A percentile compares a stretch with the other conserved stretches of the same genome.
Evolutionary conservation across 2,797 vertebrate species (phyloP).

Genomic region (Nannoperca australis): DNA sequence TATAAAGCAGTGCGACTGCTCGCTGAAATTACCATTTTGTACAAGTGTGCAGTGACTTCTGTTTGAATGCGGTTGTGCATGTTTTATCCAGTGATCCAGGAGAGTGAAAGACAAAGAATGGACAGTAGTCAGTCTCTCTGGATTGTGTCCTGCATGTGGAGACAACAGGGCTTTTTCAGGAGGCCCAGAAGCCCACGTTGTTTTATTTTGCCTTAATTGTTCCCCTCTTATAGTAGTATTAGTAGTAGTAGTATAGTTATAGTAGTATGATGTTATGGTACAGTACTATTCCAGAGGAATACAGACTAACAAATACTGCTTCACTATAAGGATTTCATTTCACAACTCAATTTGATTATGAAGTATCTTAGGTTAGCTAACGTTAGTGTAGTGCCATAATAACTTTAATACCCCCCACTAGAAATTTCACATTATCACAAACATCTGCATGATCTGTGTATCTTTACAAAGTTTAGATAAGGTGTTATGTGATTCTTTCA

Average conservation of each 20-base stretch:
- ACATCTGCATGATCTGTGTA: slow-evolving; percentile 36
- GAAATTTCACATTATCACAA: slow-evolving; percentile 15
- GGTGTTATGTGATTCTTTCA: slow-evolving; percentile 2
- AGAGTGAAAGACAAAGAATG: slow-evolving; percentile 45
- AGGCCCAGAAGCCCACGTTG: slow-evolving; percentile 22
- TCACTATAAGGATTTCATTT: neutral
- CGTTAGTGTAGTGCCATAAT: neutral
- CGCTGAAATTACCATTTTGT: slow-evolving; percentile 58
- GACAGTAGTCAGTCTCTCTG: slow-evolving; percentile 43
- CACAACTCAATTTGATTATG: neutral
- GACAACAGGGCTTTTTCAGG: slow-evolving; percentile 33
- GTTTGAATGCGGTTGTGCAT: slow-evolving; percentile 69
- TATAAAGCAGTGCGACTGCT: slow-evolving; percentile 52
- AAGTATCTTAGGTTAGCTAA: neutral
- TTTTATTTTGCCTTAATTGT: slow-evolving; percentile 16
- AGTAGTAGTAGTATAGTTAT: too few relatives aligned
- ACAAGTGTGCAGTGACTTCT: slow-evolving; percentile 60
- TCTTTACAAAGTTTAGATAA: slow-evolving; percentile 16
- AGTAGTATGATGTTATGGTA: slow-evolving; percentile 6
- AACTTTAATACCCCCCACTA: slow-evolving; percentile 31
- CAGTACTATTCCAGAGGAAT: neutral
- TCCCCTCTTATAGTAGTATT: neutral
- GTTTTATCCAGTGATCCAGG: slow-evolving; percentile 62
- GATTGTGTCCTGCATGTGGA: slow-evolving; percentile 63
- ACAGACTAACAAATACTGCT: neutral